Base-by-base conservation (phyloP, 2,113 vertebrate genomes). In the Pipra filicauda region DNA sequence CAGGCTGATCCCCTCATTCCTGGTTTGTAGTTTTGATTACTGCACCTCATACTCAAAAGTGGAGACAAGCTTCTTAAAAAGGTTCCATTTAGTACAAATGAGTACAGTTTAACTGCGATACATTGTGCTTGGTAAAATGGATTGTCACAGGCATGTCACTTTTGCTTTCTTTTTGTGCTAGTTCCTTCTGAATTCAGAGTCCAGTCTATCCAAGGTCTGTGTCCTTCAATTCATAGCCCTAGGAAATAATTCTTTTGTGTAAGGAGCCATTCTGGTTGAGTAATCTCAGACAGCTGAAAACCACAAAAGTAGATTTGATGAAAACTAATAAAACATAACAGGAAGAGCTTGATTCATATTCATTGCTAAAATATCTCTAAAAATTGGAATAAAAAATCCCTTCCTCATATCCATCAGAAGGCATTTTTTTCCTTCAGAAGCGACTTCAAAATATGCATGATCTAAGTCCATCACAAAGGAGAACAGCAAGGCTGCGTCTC, bases 241-340 rank as follows among this genome's bases (percentile, higher is more conserved):
- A 65, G 85, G 93, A 92, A 94, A 89, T 78, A 55, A 59, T 67
- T 83, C 41, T 91, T 85, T 82, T 88, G 37, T 89, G 43, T 58
- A 65, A 55, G 12, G 35, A 69, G 72, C 30, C 57, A 72, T 86
- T 94, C 75, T 69, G 51, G 43, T 65, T 77, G 70, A 92, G 71
- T 61, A 58, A 86, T 52, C 39, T 69, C 14, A 88, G 66, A 85
- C 31, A 85, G 66, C 37, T 93, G 41, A 88, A 82, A 93, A 54
- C n/a, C 2, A 9, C 46, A 88, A 57, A 85, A 88, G 58, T 35
- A 87, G 48, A 93, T 35, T 70, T 84, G 35, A 58, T 10, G 28
- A 87, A 93, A 96, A 69, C 30, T 85, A 96, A 82, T 46, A 79
- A 89, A 89, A 82, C 2, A 2, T 51, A 80, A 30, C 19, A 69